A percentile compares a stretch with the other conserved stretches of the same genome.
These are phyloP conservation scores for Pseudopodoces humilis DNA, from an alignment of 2,113 vertebrate species.

Conservation along the genomic window DNA sequence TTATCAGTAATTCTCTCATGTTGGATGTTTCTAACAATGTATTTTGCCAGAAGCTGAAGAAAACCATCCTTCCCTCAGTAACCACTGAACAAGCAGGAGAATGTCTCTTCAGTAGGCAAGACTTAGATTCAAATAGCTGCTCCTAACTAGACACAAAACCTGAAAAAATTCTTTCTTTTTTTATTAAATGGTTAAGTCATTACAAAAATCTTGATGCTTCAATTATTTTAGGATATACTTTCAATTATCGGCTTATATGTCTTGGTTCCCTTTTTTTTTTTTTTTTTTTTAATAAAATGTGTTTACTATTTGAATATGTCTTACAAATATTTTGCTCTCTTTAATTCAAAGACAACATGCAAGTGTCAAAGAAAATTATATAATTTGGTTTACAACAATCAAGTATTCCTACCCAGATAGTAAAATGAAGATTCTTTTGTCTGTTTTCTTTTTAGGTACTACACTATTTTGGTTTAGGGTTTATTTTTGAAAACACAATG, in stretches of 20 bases:
- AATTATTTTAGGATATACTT: not conserved
- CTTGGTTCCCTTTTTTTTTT: not conserved
- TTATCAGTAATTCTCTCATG: not conserved
- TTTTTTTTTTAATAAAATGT: not conserved
- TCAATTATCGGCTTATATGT: not conserved
- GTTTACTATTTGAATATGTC: not conserved
- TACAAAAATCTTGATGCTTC: not conserved
- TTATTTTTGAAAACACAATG: not conserved
- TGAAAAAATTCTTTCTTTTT: not conserved
- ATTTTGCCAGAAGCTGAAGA: not conserved
- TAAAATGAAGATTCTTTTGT: not conserved
- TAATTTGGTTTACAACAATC: not conserved
- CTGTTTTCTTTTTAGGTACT: not conserved
- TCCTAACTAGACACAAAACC: not conserved
- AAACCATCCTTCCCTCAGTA: not conserved
- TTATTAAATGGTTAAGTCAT: not conserved
- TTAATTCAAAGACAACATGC: not conserved
- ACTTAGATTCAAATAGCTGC: not conserved
- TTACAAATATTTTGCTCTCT: not conserved
- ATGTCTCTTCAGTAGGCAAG: not conserved
- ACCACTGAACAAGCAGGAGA: not conserved
- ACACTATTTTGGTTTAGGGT: not conserved
- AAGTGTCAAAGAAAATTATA: not conserved
- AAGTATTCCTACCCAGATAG: not conserved
- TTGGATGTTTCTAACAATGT: not conserved